Evolutionary conservation across 2,113 vertebrate genomes (phyloP).

Genomic region (Chinchilla lanigera): DNA sequence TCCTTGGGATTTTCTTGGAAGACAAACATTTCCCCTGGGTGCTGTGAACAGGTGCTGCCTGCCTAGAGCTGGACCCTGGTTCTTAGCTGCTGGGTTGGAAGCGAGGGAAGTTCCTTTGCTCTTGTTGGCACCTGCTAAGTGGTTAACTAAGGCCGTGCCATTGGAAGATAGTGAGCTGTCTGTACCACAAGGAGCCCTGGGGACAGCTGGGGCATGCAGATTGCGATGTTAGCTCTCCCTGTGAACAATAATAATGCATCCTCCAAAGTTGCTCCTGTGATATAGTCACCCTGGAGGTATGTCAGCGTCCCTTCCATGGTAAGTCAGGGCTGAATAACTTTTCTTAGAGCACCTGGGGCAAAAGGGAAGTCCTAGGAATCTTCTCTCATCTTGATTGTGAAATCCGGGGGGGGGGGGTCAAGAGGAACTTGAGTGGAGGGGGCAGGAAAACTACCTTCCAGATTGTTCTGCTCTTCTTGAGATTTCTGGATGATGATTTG

Average conservation of each 20-base stretch:
- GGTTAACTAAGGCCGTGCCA: not conserved
- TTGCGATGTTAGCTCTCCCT: not conserved
- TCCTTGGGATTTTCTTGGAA: conserved; percentile 10
- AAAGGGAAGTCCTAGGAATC: not conserved
- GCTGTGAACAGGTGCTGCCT: not conserved
- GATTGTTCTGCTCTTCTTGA: not conserved
- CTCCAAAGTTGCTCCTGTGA: not conserved
- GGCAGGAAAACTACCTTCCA: not conserved
- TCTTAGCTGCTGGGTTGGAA: conserved; percentile 3
- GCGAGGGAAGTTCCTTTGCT: not conserved
- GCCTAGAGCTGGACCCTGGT: not conserved
- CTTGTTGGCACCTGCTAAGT: not conserved
- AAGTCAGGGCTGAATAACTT: not conserved
- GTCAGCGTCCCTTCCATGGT: not conserved
- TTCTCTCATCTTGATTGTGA: not conserved
- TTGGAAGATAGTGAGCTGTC: not conserved
- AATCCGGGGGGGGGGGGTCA: not conserved
- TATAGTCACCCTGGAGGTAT: not conserved
- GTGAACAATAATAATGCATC: not conserved
- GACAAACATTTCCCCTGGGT: not conserved
- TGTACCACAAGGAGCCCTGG: fast-evolving
- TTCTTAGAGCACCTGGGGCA: not conserved
- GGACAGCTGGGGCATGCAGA: fast-evolving
- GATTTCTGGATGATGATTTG: not conserved
- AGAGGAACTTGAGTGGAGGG: not conserved